Evolutionary conservation across 2,797 vertebrate species (phyloP).

Genomic region (Heliangelus exortis): DNA sequence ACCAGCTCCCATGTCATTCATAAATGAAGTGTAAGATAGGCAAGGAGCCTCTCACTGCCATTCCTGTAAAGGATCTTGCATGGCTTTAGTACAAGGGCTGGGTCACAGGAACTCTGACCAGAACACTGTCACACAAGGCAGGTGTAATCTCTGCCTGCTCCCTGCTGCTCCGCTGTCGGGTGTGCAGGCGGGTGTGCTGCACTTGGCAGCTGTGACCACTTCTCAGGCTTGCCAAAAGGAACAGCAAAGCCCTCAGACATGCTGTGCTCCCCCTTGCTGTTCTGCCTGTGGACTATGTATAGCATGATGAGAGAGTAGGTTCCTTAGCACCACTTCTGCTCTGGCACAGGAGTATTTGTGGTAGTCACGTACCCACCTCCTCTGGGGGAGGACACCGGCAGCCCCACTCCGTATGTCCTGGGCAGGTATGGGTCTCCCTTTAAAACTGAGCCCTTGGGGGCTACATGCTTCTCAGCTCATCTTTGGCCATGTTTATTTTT

Average conservation of each 20-base stretch:
- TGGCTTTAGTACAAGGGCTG: not conserved
- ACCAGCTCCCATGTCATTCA: not conserved
- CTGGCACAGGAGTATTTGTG: not conserved
- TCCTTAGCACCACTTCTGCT: not conserved
- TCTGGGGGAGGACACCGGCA: accelerated
- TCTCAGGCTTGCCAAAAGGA: not conserved
- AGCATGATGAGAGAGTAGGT: accelerated
- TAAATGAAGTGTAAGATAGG: accelerated
- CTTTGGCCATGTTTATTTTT: not conserved
- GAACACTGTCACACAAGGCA: not conserved
- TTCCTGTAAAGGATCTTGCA: not conserved
- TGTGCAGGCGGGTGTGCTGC: not conserved
- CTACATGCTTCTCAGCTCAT: not conserved
- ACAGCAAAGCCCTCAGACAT: not conserved
- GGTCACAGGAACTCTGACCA: not conserved
- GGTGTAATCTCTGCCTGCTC: not conserved
- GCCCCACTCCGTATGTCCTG: accelerated
- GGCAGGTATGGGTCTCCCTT: accelerated
- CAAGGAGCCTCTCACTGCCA: not conserved
- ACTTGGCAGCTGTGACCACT: accelerated
- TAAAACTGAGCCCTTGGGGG: not conserved
- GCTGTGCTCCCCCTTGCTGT: accelerated
- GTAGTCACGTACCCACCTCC: not conserved
- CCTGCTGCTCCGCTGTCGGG: accelerated
- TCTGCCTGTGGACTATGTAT: accelerated